Evolutionary conservation across 2,888 invertebrate genomes (phyloP).

Genomic region (Diadegma fenestrale): DNA sequence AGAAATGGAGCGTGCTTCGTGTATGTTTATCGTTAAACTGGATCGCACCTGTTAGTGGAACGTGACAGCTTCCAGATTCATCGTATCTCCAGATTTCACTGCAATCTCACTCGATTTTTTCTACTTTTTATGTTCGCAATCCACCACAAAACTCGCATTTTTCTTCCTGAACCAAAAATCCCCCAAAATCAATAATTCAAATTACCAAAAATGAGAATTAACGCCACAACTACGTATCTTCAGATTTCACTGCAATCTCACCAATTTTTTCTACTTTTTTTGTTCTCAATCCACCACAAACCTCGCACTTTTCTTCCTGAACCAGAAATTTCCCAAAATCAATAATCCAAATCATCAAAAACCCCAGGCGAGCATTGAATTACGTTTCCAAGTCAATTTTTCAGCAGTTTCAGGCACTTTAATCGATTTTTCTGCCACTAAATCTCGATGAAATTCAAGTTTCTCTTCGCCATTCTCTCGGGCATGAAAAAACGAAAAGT

Average conservation of each 20-base stretch:
- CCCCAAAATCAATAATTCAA: background rate
- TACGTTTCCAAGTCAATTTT: too few species aligned
- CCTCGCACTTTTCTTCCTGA: background rate
- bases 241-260: slow-evolving; percentile 1
- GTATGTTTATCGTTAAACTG: slow-evolving; percentile 50
- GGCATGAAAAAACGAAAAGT: too few species aligned
- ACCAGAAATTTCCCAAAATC: background rate
- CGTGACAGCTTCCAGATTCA: slow-evolving; percentile 33
- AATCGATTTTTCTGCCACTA: too few species aligned
- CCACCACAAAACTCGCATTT: background rate
- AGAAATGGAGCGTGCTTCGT: slow-evolving; percentile 76
- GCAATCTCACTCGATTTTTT: background rate
- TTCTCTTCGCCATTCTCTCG: too few species aligned
- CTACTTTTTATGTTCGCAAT: background rate
- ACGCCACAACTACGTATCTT: background rate
- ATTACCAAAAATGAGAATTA: background rate
- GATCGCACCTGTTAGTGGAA: slow-evolving; percentile 64
- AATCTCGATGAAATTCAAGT: too few species aligned
- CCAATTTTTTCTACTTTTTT: background rate
- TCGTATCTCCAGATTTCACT: slow-evolving; percentile 17
- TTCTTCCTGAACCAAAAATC: background rate
- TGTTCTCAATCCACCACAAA: background rate
- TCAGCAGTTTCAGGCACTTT: too few species aligned
- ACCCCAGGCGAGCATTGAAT: too few species aligned
- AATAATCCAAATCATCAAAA: background rate